These are phyloP conservation scores for Chunga burmeisteri DNA, from an alignment of 2,113 vertebrate species.

Conservation along the genomic window DNA sequence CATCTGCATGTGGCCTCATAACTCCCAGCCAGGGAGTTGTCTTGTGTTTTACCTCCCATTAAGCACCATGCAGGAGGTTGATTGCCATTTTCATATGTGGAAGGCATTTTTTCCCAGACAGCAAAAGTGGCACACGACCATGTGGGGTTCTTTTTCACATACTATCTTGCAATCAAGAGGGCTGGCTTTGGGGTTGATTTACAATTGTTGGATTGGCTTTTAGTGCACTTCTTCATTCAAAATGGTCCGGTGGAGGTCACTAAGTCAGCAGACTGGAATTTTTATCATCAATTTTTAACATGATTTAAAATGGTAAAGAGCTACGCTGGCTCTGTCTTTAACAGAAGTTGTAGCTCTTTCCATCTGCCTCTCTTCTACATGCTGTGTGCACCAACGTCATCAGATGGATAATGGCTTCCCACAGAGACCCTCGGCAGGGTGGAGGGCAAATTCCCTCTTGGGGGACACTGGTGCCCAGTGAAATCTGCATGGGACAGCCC, in stretches of 20 bases:
- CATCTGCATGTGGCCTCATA: conserved; percentile 54
- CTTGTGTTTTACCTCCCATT: conserved; percentile 69
- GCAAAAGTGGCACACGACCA: conserved; percentile 7
- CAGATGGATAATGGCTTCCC: not conserved
- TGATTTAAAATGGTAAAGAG: conserved; percentile 35
- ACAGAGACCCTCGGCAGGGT: not conserved
- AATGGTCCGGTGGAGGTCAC: not conserved
- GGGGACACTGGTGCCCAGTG: not conserved
- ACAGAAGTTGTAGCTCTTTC: not conserved
- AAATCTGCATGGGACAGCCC: not conserved
- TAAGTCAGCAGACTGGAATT: conserved; percentile 29
- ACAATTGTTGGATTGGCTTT: conserved; percentile 22
- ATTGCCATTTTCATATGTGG: conserved; percentile 58
- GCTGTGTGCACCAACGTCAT: not conserved
- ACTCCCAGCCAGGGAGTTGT: conserved; percentile 29
- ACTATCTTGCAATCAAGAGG: conserved; percentile 36
- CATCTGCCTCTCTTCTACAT: not conserved
- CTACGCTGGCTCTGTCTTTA: not conserved
- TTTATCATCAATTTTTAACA: not conserved
- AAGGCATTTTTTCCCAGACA: conserved; percentile 24
- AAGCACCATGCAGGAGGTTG: conserved; percentile 54
- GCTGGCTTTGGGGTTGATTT: conserved; percentile 32
- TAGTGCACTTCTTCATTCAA: conserved; percentile 8
- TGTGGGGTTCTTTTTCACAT: conserved; percentile 6
- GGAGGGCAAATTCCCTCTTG: not conserved